A percentile compares a stretch with the other conserved stretches of the same genome.
Conservation (phyloP, 2,113 vertebrate genomes). For the Leptodactylus fuscus region DNA sequence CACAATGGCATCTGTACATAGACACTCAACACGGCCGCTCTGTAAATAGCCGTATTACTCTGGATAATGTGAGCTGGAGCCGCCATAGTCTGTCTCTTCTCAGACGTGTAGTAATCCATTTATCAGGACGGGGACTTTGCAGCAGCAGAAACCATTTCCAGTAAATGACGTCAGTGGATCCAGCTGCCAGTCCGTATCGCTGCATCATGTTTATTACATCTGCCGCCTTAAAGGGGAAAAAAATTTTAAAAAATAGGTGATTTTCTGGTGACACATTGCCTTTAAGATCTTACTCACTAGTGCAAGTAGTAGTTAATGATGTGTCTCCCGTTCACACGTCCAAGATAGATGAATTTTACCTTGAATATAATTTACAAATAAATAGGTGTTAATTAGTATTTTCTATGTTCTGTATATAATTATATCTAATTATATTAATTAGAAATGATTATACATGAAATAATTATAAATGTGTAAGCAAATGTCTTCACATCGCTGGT, state of each 20-base stretch:
- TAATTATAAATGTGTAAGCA: too few species aligned
- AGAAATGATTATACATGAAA: too few species aligned
- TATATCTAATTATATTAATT: too few species aligned
- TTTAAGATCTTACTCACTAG: too few species aligned
- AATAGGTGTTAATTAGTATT: too few species aligned
- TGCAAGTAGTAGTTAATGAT: too few species aligned
- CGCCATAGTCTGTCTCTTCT: constrained; percentile 1
- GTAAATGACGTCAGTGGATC: background rate
- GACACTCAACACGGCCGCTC: constrained; percentile 6
- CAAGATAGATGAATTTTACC: too few species aligned
- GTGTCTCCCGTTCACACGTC: too few species aligned
- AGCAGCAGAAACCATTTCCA: constrained; percentile 8
- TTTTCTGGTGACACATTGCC: too few species aligned
- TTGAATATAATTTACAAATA: too few species aligned
- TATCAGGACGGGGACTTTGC: constrained; percentile 9
- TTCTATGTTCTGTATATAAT: too few species aligned
- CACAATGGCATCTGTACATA: constrained; percentile 21
- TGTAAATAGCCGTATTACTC: constrained; percentile 1
- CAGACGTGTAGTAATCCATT: constrained; percentile 6
- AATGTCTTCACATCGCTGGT: too few species aligned
- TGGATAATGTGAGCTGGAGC: constrained; percentile 21
- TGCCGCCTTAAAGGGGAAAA: background rate
- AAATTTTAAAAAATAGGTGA: background rate
- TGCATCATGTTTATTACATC: background rate
- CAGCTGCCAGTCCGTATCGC: background rate